phyloP scores from a whole-genome alignment of 1,140 invertebrate genomes.

The Dendroctonus valens region DNA sequence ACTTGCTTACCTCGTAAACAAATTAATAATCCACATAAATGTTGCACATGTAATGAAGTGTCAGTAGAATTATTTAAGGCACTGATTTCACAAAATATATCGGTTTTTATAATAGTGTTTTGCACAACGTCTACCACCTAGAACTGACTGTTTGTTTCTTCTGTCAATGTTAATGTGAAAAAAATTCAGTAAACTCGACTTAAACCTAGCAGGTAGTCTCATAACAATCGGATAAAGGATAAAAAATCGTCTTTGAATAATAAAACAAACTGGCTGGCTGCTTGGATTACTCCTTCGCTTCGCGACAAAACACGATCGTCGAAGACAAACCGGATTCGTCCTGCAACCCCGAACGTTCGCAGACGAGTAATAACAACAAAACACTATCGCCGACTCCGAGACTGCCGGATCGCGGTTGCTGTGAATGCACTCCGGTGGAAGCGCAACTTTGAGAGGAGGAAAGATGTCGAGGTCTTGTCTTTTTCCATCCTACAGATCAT shows the following conservation, averaged over 20 bases:
- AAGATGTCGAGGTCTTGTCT: slow-evolving; percentile 6
- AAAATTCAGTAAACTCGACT: no score
- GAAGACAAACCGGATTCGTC: slow-evolving; percentile 5
- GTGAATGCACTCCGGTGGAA: slow-evolving; percentile 34
- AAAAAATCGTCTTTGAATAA: no score
- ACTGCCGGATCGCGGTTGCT: slow-evolving; percentile 31
- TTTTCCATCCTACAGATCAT: slow-evolving; percentile 10
- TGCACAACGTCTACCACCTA: not conserved
- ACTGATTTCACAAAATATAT: no score
- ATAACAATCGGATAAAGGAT: no score
- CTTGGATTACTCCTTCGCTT: no score
- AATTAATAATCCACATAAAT: slow-evolving; percentile 12
- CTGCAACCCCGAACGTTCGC: slow-evolving; percentile 11
- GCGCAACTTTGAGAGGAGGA: slow-evolving; percentile 27
- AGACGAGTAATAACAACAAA: slow-evolving; percentile 27
- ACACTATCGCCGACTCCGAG: slow-evolving; percentile 24
- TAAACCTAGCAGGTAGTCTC: no score
- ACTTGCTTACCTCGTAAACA: slow-evolving; percentile 10
- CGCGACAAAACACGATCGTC: slow-evolving; percentile 6
- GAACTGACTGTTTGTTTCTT: no score
- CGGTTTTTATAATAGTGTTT: no score
- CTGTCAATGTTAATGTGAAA: no score
- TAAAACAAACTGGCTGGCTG: no score
- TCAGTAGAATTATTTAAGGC: no score
- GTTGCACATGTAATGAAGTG: no score